These are phyloP conservation scores for Ceratina calcarata DNA, from an alignment of 1,140 invertebrate species.

Conservation along the genomic window DNA sequence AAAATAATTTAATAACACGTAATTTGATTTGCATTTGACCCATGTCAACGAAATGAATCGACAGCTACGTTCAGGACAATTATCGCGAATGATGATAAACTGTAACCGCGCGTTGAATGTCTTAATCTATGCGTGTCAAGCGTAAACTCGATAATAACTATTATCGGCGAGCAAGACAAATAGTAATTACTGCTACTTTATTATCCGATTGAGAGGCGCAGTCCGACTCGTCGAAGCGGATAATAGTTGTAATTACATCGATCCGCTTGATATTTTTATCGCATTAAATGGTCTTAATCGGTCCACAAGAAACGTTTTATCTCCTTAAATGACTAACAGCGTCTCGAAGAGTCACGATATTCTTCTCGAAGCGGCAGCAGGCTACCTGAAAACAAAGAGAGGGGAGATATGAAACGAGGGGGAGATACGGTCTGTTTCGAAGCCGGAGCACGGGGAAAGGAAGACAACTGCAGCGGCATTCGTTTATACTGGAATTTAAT, in stretches of 20 bases:
- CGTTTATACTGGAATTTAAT: slow-evolving; percentile 69
- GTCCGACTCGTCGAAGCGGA: neutral
- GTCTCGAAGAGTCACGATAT: neutral
- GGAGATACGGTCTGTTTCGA: no score
- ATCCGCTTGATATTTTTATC: slow-evolving; percentile 38
- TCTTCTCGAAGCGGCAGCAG: neutral
- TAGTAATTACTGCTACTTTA: slow-evolving; percentile 42
- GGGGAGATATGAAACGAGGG: neutral
- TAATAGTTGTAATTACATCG: slow-evolving; percentile 42
- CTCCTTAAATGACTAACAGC: slow-evolving; percentile 10
- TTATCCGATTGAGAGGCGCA: slow-evolving; percentile 2
- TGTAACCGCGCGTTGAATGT: neutral
- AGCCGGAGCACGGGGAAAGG: neutral
- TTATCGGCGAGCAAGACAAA: slow-evolving; percentile 39
- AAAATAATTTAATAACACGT: neutral
- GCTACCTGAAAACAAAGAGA: neutral
- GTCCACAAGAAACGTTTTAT: neutral
- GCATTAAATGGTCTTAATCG: slow-evolving; percentile 30
- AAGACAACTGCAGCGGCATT: slow-evolving; percentile 23
- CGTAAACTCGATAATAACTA: slow-evolving; percentile 53
- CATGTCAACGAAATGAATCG: neutral
- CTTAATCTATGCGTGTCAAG: slow-evolving; percentile 30
- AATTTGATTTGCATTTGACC: no score
- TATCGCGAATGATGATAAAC: neutral
- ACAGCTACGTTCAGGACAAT: neutral